Evolutionary conservation across 2,888 invertebrate genomes (phyloP).

Genomic region (Meteorus cinctellus): DNA sequence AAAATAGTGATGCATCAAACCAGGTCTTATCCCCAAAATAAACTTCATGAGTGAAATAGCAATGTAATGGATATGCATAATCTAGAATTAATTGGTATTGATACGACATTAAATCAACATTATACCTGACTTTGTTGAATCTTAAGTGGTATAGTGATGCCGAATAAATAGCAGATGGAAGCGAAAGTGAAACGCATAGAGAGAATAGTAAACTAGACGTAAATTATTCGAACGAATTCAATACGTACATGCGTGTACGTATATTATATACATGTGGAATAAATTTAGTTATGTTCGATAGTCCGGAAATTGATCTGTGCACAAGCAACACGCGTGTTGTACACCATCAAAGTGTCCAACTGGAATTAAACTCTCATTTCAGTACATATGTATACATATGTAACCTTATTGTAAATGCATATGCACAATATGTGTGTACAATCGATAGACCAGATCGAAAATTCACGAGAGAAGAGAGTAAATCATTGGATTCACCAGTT

Average conservation of each 20-base stretch:
- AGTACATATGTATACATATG: background rate
- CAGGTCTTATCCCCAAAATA: no score
- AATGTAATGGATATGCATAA: no score
- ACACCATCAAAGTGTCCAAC: conserved; percentile 31
- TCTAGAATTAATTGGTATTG: background rate
- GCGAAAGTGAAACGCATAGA: background rate
- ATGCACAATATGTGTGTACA: background rate
- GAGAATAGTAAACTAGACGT: background rate
- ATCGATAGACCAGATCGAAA: conserved; percentile 39
- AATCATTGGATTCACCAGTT: conserved; percentile 32
- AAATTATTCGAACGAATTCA: conserved; percentile 23
- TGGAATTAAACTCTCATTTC: conserved; percentile 32
- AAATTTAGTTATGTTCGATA: conserved; percentile 19
- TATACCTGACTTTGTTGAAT: no score
- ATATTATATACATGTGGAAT: conserved; percentile 11
- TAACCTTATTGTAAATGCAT: background rate
- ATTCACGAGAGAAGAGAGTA: conserved; percentile 17
- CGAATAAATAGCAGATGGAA: no score
- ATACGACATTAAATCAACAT: no score
- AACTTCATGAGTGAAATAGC: no score
- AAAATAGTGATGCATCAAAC: no score
- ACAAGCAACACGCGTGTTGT: conserved; percentile 22
- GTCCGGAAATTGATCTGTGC: conserved; percentile 42
- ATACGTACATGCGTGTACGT: background rate
- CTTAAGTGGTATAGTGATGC: no score